phyloP scores from a whole-genome alignment of 1,140 invertebrate species.

The Helicoverpa zea region DNA sequence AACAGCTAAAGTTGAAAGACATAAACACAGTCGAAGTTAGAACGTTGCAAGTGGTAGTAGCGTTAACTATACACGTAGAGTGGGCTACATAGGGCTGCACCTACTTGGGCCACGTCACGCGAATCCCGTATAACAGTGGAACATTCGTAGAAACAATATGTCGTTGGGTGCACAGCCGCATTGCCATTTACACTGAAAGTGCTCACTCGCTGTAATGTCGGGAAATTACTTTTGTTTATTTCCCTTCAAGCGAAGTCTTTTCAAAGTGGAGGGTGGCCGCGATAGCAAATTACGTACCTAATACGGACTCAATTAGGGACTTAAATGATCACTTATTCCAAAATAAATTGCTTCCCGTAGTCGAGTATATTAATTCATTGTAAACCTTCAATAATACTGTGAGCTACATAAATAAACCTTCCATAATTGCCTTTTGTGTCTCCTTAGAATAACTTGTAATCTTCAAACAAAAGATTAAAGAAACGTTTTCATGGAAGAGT shows the following conservation, averaged over 20 bases:
- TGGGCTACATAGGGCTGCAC: background rate
- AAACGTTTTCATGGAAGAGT: too few species aligned
- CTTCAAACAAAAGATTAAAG: background rate
- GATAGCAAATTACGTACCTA: slow-evolving; percentile 42
- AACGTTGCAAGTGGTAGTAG: slow-evolving; percentile 20
- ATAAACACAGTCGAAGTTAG: slow-evolving; percentile 25
- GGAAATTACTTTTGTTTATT: slow-evolving; percentile 56
- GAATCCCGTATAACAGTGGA: slow-evolving; percentile 56
- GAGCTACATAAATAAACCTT: background rate
- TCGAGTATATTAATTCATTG: slow-evolving; percentile 12
- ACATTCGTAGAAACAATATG: slow-evolving; percentile 63
- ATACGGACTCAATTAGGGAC: slow-evolving; percentile 43
- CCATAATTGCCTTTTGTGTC: background rate
- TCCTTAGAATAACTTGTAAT: background rate
- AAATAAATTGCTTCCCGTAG: slow-evolving; percentile 32
- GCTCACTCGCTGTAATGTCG: slow-evolving; percentile 50
- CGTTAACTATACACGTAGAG: background rate
- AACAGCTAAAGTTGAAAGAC: slow-evolving; percentile 7
- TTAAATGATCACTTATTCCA: slow-evolving; percentile 42
- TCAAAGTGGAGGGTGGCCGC: slow-evolving; percentile 34
- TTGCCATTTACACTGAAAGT: slow-evolving; percentile 55
- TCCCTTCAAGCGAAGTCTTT: slow-evolving; percentile 43
- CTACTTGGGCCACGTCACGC: slow-evolving; percentile 56
- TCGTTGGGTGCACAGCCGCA: slow-evolving; percentile 55
- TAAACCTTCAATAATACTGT: slow-evolving; percentile 11